Percentiles rank a stretch among this genome's conserved stretches.
These are phyloP conservation scores for Neosalanx taihuensis DNA, from an alignment of 2,797 vertebrate genomes.

Conservation along the genomic window DNA sequence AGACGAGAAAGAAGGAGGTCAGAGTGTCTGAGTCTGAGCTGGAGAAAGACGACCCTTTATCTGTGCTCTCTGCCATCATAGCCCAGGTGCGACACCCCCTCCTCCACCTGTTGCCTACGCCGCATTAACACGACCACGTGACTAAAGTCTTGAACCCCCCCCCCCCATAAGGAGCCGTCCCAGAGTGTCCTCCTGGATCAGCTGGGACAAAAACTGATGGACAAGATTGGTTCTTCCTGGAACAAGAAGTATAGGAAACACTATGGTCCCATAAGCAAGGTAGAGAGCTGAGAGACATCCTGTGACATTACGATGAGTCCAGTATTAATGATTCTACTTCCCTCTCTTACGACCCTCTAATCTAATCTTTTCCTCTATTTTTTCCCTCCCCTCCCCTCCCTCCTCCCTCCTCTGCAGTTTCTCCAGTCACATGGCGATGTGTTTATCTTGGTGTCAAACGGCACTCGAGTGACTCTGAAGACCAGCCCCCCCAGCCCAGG, in stretches of 20 bases:
- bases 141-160: slow-evolving; percentile 27
- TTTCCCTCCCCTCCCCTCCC: neutral
- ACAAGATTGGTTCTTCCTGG: slow-evolving; percentile 87
- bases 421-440: slow-evolving; percentile 82
- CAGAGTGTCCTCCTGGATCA: slow-evolving; percentile 82
- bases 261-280: slow-evolving; percentile 86
- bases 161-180: slow-evolving; percentile 62
- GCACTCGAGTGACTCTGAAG: slow-evolving; percentile 78
- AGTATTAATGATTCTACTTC: neutral
- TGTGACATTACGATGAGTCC: neutral
- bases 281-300: slow-evolving; percentile 37
- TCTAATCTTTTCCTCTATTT: neutral
- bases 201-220: slow-evolving; percentile 87
- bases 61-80: slow-evolving; percentile 76
- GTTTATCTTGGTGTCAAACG: slow-evolving; percentile 82
- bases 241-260: slow-evolving; percentile 89
- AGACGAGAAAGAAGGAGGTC: slow-evolving; percentile 59
- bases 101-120: neutral
- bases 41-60: slow-evolving; percentile 77
- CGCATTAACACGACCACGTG: neutral
- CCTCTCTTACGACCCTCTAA: neutral
- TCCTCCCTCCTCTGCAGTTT: slow-evolving; percentile 71
- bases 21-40: slow-evolving; percentile 58
- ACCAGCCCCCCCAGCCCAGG: slow-evolving; percentile 52
- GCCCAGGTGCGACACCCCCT: slow-evolving; percentile 72